Evolutionary conservation across 2,888 invertebrate genomes (phyloP).

Genomic region (Hirtodrosophila histrioides): DNA sequence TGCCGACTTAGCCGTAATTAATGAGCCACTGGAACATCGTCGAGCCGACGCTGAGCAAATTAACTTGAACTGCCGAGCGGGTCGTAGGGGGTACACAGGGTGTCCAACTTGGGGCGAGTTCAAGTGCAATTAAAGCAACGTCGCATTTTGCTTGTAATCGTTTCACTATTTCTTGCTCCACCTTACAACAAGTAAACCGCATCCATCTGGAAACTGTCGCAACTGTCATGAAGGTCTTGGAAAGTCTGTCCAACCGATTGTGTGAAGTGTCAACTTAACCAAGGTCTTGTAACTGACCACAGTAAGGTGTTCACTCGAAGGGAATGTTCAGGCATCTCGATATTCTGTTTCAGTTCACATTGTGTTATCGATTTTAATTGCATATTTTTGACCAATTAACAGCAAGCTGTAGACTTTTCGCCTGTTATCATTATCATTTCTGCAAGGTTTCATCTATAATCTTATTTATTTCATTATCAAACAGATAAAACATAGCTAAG

Average conservation of each 20-base stretch:
- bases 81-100: constrained; percentile 4
- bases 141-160: constrained; percentile 53
- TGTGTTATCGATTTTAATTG: too few species aligned
- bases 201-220: not conserved
- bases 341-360: too few species aligned
- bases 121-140: constrained; percentile 70
- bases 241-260: too few species aligned
- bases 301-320: too few species aligned
- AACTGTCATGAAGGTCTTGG: not conserved
- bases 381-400: too few species aligned
- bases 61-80: constrained; percentile 61
- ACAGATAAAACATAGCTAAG: too few species aligned
- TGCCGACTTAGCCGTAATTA: constrained; percentile 69
- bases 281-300: too few species aligned
- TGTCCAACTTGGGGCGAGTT: constrained; percentile 42
- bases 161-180: not conserved
- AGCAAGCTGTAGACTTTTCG: too few species aligned
- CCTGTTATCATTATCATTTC: too few species aligned
- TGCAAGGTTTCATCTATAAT: too few species aligned
- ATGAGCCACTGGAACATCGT: constrained; percentile 74
- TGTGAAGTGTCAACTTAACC: not conserved
- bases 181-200: not conserved
- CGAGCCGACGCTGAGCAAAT: constrained; percentile 61
- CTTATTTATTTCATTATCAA: too few species aligned
- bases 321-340: too few species aligned